Percentiles rank a stretch among this genome's conserved stretches.
Conservation (phyloP, 2,888 invertebrate species). For the Tenthredo amoena region DNA sequence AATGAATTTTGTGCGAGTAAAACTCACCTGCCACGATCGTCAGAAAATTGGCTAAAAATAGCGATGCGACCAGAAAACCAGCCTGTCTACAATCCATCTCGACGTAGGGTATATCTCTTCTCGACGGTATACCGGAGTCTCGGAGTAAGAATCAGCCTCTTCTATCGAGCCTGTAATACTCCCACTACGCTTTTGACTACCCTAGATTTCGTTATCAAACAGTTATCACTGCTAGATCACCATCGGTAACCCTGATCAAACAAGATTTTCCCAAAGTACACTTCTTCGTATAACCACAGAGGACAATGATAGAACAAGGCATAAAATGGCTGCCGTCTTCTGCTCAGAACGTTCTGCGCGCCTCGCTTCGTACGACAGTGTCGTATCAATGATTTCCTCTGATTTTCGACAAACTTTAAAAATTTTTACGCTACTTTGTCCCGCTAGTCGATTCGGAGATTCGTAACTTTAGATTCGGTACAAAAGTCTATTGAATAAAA, state of each 20-base stretch:
- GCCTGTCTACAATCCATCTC: constrained; percentile 71
- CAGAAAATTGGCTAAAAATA: constrained; percentile 76
- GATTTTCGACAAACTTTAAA: too few species aligned
- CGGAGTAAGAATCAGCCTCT: background rate
- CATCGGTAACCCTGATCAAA: constrained; percentile 50
- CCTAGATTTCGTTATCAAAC: constrained; percentile 41
- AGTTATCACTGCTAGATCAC: constrained; percentile 60
- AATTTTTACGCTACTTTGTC: too few species aligned
- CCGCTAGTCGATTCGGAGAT: too few species aligned
- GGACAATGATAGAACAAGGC: constrained; percentile 35
- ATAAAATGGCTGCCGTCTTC: constrained; percentile 68
- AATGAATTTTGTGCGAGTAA: background rate
- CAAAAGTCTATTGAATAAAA: too few species aligned
- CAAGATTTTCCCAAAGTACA: constrained; percentile 23
- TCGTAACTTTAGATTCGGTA: too few species aligned
- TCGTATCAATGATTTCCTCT: background rate
- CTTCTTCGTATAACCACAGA: constrained; percentile 39
- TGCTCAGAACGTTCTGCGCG: constrained; percentile 58
- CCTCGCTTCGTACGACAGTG: background rate
- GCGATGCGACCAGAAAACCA: constrained; percentile 73
- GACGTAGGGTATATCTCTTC: constrained; percentile 55
- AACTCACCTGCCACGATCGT: constrained; percentile 75
- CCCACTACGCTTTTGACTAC: constrained; percentile 17
- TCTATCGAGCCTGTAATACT: constrained; percentile 19
- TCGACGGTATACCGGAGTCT: constrained; percentile 18